Evolutionary conservation across 2,888 invertebrate genomes (phyloP).

Genomic region (Cosmia pyralina): DNA sequence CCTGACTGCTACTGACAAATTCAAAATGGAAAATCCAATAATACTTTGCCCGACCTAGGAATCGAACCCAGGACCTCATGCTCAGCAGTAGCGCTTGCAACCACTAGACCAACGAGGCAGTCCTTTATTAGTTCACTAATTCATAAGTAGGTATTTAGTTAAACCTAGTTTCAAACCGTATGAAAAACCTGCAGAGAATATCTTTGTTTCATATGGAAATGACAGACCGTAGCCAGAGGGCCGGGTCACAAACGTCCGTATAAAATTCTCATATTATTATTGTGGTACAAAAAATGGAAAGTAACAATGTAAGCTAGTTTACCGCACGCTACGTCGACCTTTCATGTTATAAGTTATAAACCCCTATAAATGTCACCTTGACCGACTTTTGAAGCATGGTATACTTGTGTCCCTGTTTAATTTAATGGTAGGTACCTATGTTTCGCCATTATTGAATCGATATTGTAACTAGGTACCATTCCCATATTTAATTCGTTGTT

Average conservation of each 20-base stretch:
- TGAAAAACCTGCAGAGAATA: slow-evolving; percentile 22
- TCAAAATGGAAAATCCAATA: too few relatives aligned
- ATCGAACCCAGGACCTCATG: too few relatives aligned
- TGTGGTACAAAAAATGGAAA: slow-evolving; percentile 49
- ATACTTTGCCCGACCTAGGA: too few relatives aligned
- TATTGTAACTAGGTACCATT: slow-evolving; percentile 11
- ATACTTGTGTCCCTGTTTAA: slow-evolving; percentile 37
- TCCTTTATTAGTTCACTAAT: slow-evolving; percentile 9
- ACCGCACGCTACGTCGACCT: slow-evolving; percentile 64
- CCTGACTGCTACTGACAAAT: too few relatives aligned
- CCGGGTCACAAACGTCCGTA: slow-evolving; percentile 22
- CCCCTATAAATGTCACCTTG: slow-evolving; percentile 69
- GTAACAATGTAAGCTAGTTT: slow-evolving; percentile 51
- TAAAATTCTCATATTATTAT: slow-evolving; percentile 42
- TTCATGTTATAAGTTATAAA: slow-evolving; percentile 63
- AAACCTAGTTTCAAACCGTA: slow-evolving; percentile 22
- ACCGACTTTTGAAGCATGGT: slow-evolving; percentile 61
- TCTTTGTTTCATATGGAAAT: slow-evolving; percentile 45
- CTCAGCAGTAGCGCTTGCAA: too few relatives aligned
- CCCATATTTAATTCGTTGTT: background rate
- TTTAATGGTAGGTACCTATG: slow-evolving; percentile 18
- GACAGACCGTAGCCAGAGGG: slow-evolving; percentile 5
- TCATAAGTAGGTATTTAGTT: slow-evolving; percentile 6
- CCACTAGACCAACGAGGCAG: too few relatives aligned
- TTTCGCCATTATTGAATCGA: slow-evolving; percentile 38